These are phyloP conservation scores for Streblospio benedicti DNA, from an alignment of 1,140 invertebrate genomes.

Conservation along the genomic window DNA sequence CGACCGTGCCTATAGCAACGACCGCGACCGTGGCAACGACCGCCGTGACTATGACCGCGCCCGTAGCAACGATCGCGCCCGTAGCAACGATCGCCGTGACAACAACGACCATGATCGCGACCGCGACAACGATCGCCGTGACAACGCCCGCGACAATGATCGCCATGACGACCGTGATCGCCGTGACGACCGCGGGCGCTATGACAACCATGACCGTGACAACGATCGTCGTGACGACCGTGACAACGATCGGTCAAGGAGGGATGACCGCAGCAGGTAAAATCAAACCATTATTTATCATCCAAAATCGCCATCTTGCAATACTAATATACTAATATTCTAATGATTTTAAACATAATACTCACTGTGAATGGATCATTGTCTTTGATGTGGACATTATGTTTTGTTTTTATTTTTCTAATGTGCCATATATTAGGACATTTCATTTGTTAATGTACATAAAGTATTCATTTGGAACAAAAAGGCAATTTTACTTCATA, in stretches of 20 bases:
- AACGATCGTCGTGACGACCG: neutral
- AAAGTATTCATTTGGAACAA: no score
- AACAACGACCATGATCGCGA: neutral
- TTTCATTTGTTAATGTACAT: no score
- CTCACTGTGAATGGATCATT: neutral
- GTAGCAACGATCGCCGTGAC: neutral
- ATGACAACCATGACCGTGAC: neutral
- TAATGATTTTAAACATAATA: neutral
- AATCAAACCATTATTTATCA: neutral
- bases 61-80: neutral
- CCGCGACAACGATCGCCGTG: neutral
- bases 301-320: neutral
- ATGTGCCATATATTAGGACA: no score
- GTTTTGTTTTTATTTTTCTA: no score
- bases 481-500: no score
- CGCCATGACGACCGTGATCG: neutral
- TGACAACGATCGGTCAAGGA: neutral
- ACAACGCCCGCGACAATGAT: neutral
- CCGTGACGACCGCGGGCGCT: neutral
- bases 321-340: neutral
- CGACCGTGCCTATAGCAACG: neutral
- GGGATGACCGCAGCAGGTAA: neutral
- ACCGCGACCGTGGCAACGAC: neutral
- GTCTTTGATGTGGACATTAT: neutral
- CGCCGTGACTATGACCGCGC: neutral